Evolutionary conservation across 2,113 vertebrate species (phyloP).

Genomic region (Verasper variegatus): DNA sequence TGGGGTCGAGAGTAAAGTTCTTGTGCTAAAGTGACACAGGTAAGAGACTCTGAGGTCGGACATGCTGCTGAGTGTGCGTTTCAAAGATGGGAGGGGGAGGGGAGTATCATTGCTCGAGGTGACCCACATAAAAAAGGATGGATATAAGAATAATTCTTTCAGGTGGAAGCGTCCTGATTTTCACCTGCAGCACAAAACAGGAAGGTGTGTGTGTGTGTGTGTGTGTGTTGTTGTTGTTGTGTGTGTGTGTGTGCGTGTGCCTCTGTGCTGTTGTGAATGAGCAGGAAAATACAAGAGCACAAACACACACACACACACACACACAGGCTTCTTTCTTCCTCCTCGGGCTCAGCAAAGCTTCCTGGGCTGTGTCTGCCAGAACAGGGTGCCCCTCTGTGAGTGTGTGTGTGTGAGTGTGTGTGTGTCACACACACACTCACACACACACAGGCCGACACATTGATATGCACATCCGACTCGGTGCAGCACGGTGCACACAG

Average conservation of each 20-base stretch:
- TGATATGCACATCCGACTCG: conserved; percentile 61
- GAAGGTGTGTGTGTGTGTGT: conserved; percentile 29
- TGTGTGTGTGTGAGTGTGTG: conserved; percentile 52
- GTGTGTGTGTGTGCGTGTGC: conserved; percentile 20
- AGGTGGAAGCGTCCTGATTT: conserved; percentile 34
- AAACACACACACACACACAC: conserved; percentile 29
- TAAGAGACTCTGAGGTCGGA: neutral
- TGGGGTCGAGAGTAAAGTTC: neutral
- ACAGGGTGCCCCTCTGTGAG: conserved; percentile 75
- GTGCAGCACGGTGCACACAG: conserved; percentile 54
- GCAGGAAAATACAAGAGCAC: conserved; percentile 7
- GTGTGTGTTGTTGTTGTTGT: conserved; percentile 14
- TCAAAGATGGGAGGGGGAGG: neutral
- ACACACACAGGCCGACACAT: conserved; percentile 58
- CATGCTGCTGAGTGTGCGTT: conserved; percentile 25
- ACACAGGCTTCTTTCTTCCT: conserved; percentile 75
- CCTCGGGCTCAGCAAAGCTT: conserved; percentile 56
- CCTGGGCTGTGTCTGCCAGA: conserved; percentile 67
- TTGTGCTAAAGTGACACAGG: neutral
- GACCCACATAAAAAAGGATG: conserved; percentile 59
- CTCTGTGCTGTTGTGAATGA: conserved; percentile 31
- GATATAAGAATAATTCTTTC: conserved; percentile 34
- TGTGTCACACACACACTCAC: conserved; percentile 40
- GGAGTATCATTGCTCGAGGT: conserved; percentile 33
- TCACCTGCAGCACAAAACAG: conserved; percentile 47